Conservation (phyloP, 2,797 vertebrate species). For the Coendou prehensilis region DNA sequence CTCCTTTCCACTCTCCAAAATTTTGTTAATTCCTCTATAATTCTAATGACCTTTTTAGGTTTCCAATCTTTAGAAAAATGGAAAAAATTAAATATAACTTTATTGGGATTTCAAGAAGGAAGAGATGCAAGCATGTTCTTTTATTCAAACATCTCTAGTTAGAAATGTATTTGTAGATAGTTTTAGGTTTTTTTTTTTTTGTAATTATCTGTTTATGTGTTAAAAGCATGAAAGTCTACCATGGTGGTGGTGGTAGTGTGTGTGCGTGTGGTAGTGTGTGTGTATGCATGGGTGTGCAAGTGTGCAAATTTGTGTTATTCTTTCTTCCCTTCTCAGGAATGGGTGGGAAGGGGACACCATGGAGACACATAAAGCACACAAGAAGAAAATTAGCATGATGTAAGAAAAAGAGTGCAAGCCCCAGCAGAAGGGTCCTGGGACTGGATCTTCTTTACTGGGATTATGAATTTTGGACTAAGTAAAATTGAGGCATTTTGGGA, state of each 20-base stretch:
- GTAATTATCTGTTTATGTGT: background rate
- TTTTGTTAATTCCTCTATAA: background rate
- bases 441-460: background rate
- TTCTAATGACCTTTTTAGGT: background rate
- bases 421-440: background rate
- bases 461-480: background rate
- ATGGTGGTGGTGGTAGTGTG: too few species aligned
- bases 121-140: background rate
- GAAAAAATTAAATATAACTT: background rate
- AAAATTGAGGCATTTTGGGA: background rate
- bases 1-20: background rate
- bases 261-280: background rate
- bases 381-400: background rate
- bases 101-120: slow-evolving; percentile 29
- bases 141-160: background rate
- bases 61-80: background rate
- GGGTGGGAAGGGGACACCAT: rapidly evolving
- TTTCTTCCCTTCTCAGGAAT: background rate
- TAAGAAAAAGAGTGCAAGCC: background rate
- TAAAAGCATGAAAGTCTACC: background rate
- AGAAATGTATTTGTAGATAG: background rate
- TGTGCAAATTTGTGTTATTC: background rate
- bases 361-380: background rate
- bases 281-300: background rate
- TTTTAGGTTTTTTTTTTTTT: slow-evolving; percentile 27